phyloP scores from a whole-genome alignment of 2,113 vertebrate species.

The Glaucomys volans region DNA sequence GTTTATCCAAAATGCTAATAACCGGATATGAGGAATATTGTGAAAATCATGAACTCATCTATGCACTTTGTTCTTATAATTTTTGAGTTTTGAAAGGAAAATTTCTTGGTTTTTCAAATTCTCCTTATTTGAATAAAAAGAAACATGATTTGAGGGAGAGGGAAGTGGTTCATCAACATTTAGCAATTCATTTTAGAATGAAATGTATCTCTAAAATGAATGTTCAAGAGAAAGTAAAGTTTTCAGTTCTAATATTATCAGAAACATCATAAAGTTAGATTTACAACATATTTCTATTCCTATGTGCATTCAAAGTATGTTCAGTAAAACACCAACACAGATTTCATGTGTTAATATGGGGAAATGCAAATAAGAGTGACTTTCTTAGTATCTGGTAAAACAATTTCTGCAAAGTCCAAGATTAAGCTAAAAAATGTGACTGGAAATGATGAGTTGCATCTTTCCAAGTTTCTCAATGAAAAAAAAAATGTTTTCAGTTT shows the following conservation, averaged over 20 bases:
- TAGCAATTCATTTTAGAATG: conserved; percentile 79
- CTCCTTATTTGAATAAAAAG: background rate
- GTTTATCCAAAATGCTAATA: background rate
- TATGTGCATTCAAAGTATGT: conserved; percentile 88
- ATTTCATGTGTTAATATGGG: conserved; percentile 83
- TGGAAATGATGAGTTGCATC: conserved; percentile 83
- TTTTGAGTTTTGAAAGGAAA: background rate
- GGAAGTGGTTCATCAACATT: background rate
- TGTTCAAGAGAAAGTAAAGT: conserved; percentile 87
- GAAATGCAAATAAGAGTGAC: conserved; percentile 82
- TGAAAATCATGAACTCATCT: background rate
- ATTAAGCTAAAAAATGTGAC: conserved; percentile 78
- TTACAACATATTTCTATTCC: conserved; percentile 86
- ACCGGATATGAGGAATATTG: background rate
- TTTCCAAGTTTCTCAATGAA: conserved; percentile 80
- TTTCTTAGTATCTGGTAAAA: conserved; percentile 82
- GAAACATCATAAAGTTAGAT: conserved; percentile 88
- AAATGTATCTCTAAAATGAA: conserved; percentile 88
- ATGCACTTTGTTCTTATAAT: background rate
- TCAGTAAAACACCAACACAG: conserved; percentile 87
- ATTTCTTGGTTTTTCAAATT: background rate
- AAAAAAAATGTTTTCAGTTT: conserved; percentile 69
- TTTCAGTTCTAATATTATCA: conserved; percentile 85
- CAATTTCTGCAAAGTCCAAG: conserved; percentile 79
- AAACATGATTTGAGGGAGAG: background rate